phyloP scores from a whole-genome alignment of 2,113 vertebrate species.

The Chaetodon trifascialis region DNA sequence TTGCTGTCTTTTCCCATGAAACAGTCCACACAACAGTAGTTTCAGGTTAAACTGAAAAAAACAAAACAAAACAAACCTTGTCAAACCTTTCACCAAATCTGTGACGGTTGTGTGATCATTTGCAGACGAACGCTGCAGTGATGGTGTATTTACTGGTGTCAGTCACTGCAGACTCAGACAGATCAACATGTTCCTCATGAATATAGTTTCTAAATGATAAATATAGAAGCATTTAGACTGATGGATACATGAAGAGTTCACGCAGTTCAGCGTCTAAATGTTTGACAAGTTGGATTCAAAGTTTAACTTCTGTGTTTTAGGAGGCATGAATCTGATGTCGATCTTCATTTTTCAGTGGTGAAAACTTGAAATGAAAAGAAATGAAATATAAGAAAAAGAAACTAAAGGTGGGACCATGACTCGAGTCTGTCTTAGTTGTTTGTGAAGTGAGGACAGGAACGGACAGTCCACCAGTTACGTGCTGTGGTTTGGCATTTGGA shows the following conservation, averaged over 20 bases:
- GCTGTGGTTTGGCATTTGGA: too few species aligned
- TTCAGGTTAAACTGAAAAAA: not conserved
- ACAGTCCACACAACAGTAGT: not conserved
- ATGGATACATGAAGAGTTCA: not conserved
- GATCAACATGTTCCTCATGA: not conserved
- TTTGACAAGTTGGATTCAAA: not conserved
- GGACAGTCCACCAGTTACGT: too few species aligned
- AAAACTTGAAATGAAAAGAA: too few species aligned
- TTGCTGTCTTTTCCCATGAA: not conserved
- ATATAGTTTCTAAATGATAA: not conserved
- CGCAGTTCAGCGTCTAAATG: not conserved
- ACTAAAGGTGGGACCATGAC: too few species aligned
- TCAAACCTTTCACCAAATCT: not conserved
- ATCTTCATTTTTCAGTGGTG: not conserved
- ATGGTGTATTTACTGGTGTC: not conserved
- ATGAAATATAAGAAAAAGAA: too few species aligned
- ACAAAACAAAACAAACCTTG: not conserved
- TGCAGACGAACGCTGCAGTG: not conserved
- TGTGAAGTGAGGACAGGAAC: too few species aligned
- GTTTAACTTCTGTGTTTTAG: not conserved
- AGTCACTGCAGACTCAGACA: not conserved
- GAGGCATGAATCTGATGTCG: not conserved
- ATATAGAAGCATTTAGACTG: not conserved
- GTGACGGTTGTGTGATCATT: not conserved
- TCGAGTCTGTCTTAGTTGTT: too few species aligned